Evolutionary conservation across 2,888 invertebrate genomes (phyloP).

Genomic region (Neocrepidodera transversa): DNA sequence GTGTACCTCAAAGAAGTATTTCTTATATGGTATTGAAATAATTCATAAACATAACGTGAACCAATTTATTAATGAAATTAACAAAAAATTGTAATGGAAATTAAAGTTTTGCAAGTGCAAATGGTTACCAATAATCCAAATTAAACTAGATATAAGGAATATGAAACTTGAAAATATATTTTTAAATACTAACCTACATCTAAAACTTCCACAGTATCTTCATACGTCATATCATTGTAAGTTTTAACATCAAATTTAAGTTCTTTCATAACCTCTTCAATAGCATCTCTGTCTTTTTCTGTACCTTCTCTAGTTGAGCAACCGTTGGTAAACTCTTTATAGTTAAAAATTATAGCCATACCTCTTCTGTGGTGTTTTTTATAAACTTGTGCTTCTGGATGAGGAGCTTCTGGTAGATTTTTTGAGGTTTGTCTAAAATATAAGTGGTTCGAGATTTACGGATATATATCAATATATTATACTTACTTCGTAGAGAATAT

Average conservation of each 20-base stretch:
- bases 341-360: slow-evolving; percentile 87
- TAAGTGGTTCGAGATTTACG: too few relatives aligned
- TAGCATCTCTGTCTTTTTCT: slow-evolving; percentile 79
- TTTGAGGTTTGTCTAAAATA: neutral
- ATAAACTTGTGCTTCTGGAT: slow-evolving; percentile 62
- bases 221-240: slow-evolving; percentile 71
- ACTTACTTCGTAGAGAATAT: too few relatives aligned
- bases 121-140: too few relatives aligned
- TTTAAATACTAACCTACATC: slow-evolving; percentile 60
- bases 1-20: too few relatives aligned
- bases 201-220: slow-evolving; percentile 71
- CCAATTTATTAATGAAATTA: too few relatives aligned
- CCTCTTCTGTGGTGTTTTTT: slow-evolving; percentile 82
- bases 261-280: slow-evolving; percentile 66
- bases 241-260: slow-evolving; percentile 76
- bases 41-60: too few relatives aligned
- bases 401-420: slow-evolving; percentile 25
- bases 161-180: too few relatives aligned
- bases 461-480: too few relatives aligned
- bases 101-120: too few relatives aligned
- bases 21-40: too few relatives aligned
- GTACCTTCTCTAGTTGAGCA: slow-evolving; percentile 79
- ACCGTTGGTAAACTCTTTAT: slow-evolving; percentile 76
- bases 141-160: too few relatives aligned
- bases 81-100: too few relatives aligned